Evolutionary conservation across 2,888 invertebrate species (phyloP).

Genomic region (Conus canariensis): DNA sequence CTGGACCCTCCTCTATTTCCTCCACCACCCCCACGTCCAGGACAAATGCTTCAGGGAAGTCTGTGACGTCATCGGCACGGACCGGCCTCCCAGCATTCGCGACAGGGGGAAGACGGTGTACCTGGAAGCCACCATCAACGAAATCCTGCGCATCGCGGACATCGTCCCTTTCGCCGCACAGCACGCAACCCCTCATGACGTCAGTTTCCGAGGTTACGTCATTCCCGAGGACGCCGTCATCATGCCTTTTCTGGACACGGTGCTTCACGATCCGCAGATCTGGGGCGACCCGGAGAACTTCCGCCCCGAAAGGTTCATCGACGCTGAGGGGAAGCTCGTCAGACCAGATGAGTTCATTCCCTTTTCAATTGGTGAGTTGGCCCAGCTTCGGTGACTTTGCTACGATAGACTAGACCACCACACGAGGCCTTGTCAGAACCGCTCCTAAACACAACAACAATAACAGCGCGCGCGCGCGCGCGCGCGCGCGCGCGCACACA

Average conservation of each 20-base stretch:
- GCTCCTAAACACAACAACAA: too few relatives aligned
- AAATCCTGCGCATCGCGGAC: constrained; percentile 61
- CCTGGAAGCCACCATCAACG: constrained; percentile 67
- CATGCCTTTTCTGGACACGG: constrained; percentile 61
- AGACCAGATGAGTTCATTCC: constrained; percentile 53
- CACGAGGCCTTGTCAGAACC: too few relatives aligned
- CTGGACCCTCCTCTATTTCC: constrained; percentile 90
- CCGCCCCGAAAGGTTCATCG: constrained; percentile 66
- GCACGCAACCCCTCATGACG: constrained; percentile 61
- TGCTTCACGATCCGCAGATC: constrained; percentile 56
- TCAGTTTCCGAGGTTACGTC: constrained; percentile 62
- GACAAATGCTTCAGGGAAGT: constrained; percentile 53
- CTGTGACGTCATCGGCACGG: constrained; percentile 73
- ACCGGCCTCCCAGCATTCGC: constrained; percentile 51
- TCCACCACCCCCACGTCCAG: constrained; percentile 85
- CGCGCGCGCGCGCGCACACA: too few relatives aligned
- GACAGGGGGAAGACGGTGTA: constrained; percentile 59
- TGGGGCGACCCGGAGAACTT: constrained; percentile 64
- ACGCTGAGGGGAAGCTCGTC: constrained; percentile 45
- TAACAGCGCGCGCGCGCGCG: too few relatives aligned
- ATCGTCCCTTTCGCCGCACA: constrained; percentile 60
- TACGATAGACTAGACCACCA: background rate
- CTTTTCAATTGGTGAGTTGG: constrained; percentile 54
- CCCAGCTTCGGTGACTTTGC: background rate
- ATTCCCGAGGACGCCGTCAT: constrained; percentile 67